A percentile compares a stretch with the other conserved stretches of the same genome.
These are phyloP conservation scores for Tiliacea aurago DNA, from an alignment of 2,888 invertebrate species.

Conservation along the genomic window DNA sequence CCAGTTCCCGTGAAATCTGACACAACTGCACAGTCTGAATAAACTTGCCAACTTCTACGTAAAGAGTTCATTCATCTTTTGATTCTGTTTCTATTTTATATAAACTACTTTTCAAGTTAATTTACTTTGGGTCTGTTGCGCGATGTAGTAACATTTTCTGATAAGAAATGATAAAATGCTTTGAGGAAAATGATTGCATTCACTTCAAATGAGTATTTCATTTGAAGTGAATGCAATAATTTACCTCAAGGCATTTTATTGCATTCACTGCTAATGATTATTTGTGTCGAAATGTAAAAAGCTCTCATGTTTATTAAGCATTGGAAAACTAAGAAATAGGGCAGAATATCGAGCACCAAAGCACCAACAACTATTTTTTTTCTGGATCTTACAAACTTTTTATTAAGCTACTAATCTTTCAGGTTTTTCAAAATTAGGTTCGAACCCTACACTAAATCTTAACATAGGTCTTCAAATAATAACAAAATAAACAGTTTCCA, in stretches of 20 bases:
- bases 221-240: too few species aligned
- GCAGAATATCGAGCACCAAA: not conserved
- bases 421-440: too few species aligned
- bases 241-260: too few species aligned
- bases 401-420: too few species aligned
- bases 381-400: too few species aligned
- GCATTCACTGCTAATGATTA: constrained; percentile 21
- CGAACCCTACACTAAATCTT: too few species aligned
- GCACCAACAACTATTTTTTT: not conserved
- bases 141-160: constrained; percentile 39
- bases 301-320: not conserved
- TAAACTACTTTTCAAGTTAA: constrained; percentile 58
- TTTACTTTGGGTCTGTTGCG: constrained; percentile 42
- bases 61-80: constrained; percentile 74
- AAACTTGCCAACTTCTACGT: constrained; percentile 79
- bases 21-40: constrained; percentile 82
- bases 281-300: not conserved
- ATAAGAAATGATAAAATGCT: constrained; percentile 52
- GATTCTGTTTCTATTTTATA: constrained; percentile 60
- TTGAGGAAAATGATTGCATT: constrained; percentile 22
- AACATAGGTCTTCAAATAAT: too few species aligned
- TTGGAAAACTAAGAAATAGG: not conserved
- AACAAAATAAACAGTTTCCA: too few species aligned
- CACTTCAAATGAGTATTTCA: constrained; percentile 18
- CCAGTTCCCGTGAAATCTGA: constrained; percentile 81